phyloP scores from a whole-genome alignment of 2,797 vertebrate species.

The Brachymystax lenok region DNA sequence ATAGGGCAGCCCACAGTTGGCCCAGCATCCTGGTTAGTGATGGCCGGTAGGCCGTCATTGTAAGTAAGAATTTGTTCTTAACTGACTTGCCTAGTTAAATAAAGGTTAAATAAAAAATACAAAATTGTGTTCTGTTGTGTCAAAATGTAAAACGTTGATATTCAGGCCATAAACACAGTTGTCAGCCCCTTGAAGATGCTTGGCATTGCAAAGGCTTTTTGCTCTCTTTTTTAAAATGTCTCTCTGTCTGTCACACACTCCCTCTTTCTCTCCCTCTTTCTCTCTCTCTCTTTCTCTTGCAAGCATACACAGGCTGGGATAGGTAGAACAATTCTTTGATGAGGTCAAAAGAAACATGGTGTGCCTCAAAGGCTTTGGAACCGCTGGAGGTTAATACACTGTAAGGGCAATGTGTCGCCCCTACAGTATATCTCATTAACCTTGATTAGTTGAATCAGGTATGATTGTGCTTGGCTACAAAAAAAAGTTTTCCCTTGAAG shows the following conservation, averaged over 20 bases:
- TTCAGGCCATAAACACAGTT: constrained; percentile 57
- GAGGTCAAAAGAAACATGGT: background rate
- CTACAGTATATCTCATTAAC: no score
- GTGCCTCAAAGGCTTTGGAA: background rate
- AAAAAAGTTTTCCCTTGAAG: background rate
- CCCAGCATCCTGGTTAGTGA: no score
- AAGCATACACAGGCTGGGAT: background rate
- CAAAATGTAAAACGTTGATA: constrained; percentile 59
- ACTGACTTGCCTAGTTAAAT: no score
- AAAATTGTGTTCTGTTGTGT: background rate
- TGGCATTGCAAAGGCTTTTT: constrained; percentile 60
- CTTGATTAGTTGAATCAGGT: background rate
- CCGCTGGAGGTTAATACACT: background rate
- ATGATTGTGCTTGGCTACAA: background rate
- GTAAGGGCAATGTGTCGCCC: no score
- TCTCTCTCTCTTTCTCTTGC: constrained; percentile 36
- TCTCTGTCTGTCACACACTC: constrained; percentile 37
- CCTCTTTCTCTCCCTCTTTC: constrained; percentile 17
- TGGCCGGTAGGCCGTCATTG: no score
- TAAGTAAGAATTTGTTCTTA: no score
- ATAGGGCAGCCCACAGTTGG: no score
- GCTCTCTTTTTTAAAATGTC: constrained; percentile 34
- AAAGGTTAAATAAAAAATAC: no score
- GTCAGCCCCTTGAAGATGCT: constrained; percentile 66
- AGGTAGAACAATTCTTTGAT: background rate